Evolutionary conservation across 2,888 invertebrate species (phyloP), one percentile per base, ranked within the genome.

Genomic region (Amphipyra tragopoginis): DNA sequence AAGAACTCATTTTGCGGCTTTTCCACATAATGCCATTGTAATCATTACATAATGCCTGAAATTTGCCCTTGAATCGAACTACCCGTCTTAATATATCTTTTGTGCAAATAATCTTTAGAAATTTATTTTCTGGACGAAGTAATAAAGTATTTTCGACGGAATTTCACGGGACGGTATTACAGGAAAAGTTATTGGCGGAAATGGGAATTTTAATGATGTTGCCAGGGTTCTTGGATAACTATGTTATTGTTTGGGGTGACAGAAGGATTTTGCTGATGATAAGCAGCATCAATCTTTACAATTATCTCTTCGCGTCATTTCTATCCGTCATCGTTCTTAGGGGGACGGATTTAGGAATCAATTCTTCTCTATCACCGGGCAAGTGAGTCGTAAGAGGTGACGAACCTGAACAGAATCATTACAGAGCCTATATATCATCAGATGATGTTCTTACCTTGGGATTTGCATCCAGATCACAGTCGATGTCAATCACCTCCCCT

Each of bases 401-500:
- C n/a, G n/a, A n/a, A n/a, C n/a, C n/a, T n/a, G n/a, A n/a, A n/a
- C n/a, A n/a, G n/a, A n/a, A n/a, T n/a, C n/a, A n/a, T n/a, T n/a
- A n/a, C n/a, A n/a, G n/a, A n/a, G n/a, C n/a, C n/a, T n/a, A 21
- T 21, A 21, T 2, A 21, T 21, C 3, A 3, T 21, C 21, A 21
- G 21, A 21, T 21, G 3, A 21, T 21, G 21, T 21, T 21, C 81
- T 86, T 82, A 95, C 96, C 85, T 95, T 94, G 8, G 98, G 98
- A 86, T 97, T 97, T 0, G 97, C 97, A 72, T 97, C 97, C 43
- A 97, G 90, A 80, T 96, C 96, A 79, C 97, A 97, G 10, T 95
- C 92, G n/a, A 97, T 96, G 70, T 95, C 95, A 3, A 96, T 95
- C 34, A 95, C 91, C 76, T 97, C 97, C 10, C 96, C 96, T 47